Evolutionary conservation across 1,140 invertebrate species (phyloP).

Genomic region (Helicoverpa armigera): DNA sequence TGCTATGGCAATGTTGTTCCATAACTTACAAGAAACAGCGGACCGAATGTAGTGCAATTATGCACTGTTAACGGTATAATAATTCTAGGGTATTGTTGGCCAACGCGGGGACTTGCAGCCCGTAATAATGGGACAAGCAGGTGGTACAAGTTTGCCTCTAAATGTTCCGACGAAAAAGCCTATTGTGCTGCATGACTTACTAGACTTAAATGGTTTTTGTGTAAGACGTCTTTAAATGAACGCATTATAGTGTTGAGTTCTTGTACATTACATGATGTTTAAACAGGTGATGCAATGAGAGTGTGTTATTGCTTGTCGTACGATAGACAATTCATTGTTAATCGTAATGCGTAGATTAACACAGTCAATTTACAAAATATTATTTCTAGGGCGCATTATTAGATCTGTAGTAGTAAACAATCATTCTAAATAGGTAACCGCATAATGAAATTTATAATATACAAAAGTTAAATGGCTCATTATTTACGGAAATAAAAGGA

Average conservation of each 20-base stretch:
- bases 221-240: background rate
- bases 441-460: no score
- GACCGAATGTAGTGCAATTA: constrained; percentile 42
- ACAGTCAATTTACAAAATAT: no score
- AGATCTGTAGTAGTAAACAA: no score
- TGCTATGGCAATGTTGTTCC: background rate
- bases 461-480: no score
- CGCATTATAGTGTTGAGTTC: background rate
- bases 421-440: no score
- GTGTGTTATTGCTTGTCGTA: background rate
- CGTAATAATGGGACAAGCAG: constrained; percentile 20
- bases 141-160: constrained; percentile 29
- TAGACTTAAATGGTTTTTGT: background rate
- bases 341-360: no score
- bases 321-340: background rate
- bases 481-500: no score
- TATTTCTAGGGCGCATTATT: no score
- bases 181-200: background rate
- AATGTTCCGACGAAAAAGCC: constrained; percentile 17
- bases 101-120: constrained; percentile 21
- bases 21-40: constrained; percentile 19
- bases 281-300: background rate
- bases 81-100: constrained; percentile 38
- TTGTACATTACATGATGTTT: background rate
- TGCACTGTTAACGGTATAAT: constrained; percentile 37